phyloP scores from a whole-genome alignment of 2,797 vertebrate genomes.

The Diceros bicornis region DNA sequence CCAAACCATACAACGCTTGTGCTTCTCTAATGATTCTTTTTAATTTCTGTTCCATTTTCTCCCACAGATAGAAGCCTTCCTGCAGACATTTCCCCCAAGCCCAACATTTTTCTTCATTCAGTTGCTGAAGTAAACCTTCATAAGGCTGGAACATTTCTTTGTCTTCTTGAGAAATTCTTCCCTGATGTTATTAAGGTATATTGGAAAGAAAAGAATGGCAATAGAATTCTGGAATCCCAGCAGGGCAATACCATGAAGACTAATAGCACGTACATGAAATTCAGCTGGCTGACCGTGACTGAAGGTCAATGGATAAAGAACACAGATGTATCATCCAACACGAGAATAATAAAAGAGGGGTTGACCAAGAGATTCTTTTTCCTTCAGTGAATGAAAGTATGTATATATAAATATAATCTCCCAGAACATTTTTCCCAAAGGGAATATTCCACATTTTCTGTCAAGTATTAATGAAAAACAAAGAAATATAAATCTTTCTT shows the following conservation, averaged over 20 bases:
- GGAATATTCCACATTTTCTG: background rate
- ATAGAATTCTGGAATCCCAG: conserved; percentile 22
- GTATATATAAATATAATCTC: background rate
- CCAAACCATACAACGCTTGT: no score
- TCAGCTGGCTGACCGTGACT: conserved; percentile 89
- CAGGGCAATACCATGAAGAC: conserved; percentile 55
- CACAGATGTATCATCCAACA: conserved; percentile 83
- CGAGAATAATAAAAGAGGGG: background rate
- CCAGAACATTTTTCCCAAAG: background rate
- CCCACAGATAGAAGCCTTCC: background rate
- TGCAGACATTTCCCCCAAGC: conserved; percentile 28
- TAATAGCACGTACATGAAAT: conserved; percentile 74
- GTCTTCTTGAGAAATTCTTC: conserved; percentile 90
- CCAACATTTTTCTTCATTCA: conserved; percentile 77
- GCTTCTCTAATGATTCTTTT: background rate
- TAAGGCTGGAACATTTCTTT: conserved; percentile 81
- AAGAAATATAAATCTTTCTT: background rate
- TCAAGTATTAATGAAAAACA: background rate
- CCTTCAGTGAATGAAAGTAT: conserved; percentile 57
- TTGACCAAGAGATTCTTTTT: conserved; percentile 64
- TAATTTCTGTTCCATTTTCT: background rate
- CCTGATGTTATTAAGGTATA: conserved; percentile 88
- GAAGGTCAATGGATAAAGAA: background rate
- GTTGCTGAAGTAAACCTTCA: background rate
- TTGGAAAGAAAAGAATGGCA: conserved; percentile 82